phyloP scores from a whole-genome alignment of 2,888 invertebrate species.

The Aphelenchoides bicaudatus region DNA sequence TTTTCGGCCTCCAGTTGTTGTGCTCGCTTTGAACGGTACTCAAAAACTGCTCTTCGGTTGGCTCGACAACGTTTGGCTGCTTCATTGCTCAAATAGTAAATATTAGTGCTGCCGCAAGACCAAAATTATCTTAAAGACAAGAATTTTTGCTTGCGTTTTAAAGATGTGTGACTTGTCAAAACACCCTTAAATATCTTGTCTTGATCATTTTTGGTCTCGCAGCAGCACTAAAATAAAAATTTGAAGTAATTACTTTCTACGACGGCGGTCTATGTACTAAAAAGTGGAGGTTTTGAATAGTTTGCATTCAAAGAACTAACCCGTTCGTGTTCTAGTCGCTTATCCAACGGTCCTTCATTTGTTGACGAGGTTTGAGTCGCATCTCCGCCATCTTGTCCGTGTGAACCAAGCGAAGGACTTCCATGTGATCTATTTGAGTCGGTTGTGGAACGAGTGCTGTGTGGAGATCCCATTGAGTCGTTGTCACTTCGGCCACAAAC shows the following conservation, averaged over 20 bases:
- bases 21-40: slow-evolving; percentile 61
- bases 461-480: slow-evolving; percentile 31
- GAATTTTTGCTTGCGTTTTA: too few species aligned
- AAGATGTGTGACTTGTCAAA: too few species aligned
- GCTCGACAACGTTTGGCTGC: slow-evolving; percentile 64
- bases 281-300: slow-evolving; percentile 21
- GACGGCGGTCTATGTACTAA: slow-evolving; percentile 63
- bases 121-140: too few species aligned
- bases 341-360: neutral
- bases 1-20: slow-evolving; percentile 63
- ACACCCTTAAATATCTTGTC: too few species aligned
- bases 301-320: neutral
- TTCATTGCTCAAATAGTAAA: too few species aligned
- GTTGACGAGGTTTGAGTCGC: slow-evolving; percentile 6
- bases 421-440: slow-evolving; percentile 28
- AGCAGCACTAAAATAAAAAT: too few species aligned
- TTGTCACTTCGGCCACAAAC: slow-evolving; percentile 22
- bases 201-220: too few species aligned
- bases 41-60: slow-evolving; percentile 62
- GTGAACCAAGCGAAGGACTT: slow-evolving; percentile 14
- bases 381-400: slow-evolving; percentile 10
- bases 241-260: too few species aligned
- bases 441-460: slow-evolving; percentile 24
- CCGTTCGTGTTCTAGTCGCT: neutral
- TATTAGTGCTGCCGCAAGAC: too few species aligned